Evolutionary conservation across 1,140 invertebrate genomes (phyloP), one percentile per base, ranked within the genome.

Genomic region (Acromyrmex heyeri): DNA sequence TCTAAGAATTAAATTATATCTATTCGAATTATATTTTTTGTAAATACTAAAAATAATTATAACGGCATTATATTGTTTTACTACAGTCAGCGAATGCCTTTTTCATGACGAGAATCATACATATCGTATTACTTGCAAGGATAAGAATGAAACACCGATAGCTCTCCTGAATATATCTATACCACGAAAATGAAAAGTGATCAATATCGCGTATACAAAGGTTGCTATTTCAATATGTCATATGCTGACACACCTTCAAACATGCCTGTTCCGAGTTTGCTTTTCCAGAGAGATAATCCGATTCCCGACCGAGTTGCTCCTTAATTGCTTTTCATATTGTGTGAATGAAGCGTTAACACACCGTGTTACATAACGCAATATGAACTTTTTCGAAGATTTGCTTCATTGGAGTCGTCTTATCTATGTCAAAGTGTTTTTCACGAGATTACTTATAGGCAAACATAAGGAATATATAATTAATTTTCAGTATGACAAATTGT

Each of bases 341-440:
- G 14, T n/a, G 34, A 24, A 55, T n/a, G 21, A 38, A 67, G 8
- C 4, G 16, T 78, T 50, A 24, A 61, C 30, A n/a, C 21, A 76
- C 38, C 2, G 14, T 10, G 21, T 81, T 81, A 57, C 8, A n/a
- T 48, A 81, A 81, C 64, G 30, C 64, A 38, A 7, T 57, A 48
- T 53, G 0, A 16, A 59, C 8, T 57, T 30, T 81, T 21, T 21
- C 21, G 14, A 38, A 27, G 10, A 57, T 57, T 81, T 44, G 18
- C 30, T 70, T 70, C 50, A 81, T 70, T 44, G 30, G 34, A 81
- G 70, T 69, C 10, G 16, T 21, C 21, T 81, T 81, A 81, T 81
- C 78, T 70, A 44, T 48, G 1, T 24, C 53, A 4, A 81, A 69
- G 21, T 57, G 50, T 44, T 57, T 70, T 27, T 48, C 27, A 44